These are phyloP conservation scores for Anolis apletophallus DNA, from an alignment of 2,797 vertebrate genomes.

Conservation along the genomic window DNA sequence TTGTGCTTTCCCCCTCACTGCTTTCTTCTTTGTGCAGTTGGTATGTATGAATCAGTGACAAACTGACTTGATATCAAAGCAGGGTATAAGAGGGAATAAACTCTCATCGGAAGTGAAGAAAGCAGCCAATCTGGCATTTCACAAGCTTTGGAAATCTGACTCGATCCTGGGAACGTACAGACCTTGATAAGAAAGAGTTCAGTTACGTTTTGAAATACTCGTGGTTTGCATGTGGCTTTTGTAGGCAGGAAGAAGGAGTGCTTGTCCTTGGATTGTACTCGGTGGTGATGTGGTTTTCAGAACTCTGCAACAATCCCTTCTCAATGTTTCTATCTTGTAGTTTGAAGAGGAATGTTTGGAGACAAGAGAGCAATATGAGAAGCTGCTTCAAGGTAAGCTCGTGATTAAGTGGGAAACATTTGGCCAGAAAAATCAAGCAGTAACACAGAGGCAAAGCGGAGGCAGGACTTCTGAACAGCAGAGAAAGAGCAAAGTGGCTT, in stretches of 20 bases:
- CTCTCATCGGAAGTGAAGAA: not conserved
- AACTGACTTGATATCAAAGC: not conserved
- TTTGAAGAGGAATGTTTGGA: slow-evolving; percentile 85
- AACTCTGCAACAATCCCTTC: not conserved
- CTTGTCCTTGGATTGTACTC: not conserved
- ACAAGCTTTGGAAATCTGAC: not conserved
- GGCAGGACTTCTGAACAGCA: not conserved
- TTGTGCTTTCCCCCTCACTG: not conserved
- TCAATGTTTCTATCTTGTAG: slow-evolving; percentile 66
- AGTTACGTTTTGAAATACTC: slow-evolving; percentile 6
- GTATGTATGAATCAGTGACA: not conserved
- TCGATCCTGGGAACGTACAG: not conserved
- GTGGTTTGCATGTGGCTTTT: not conserved
- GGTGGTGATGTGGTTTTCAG: not conserved
- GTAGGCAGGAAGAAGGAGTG: not conserved
- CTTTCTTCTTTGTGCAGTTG: not conserved
- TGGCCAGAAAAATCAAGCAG: not conserved
- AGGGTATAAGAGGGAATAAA: not conserved
- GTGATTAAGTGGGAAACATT: not conserved
- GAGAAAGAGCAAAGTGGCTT: not conserved
- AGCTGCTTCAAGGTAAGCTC: slow-evolving; percentile 80
- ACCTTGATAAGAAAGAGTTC: not conserved
- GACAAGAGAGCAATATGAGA: slow-evolving; percentile 79
- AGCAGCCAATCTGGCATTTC: not conserved
- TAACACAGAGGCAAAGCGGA: not conserved